A percentile compares a stretch with the other conserved stretches of the same genome.
These are phyloP conservation scores for Macrosiphum euphorbiae DNA, from an alignment of 2,888 invertebrate species.

Conservation along the genomic window DNA sequence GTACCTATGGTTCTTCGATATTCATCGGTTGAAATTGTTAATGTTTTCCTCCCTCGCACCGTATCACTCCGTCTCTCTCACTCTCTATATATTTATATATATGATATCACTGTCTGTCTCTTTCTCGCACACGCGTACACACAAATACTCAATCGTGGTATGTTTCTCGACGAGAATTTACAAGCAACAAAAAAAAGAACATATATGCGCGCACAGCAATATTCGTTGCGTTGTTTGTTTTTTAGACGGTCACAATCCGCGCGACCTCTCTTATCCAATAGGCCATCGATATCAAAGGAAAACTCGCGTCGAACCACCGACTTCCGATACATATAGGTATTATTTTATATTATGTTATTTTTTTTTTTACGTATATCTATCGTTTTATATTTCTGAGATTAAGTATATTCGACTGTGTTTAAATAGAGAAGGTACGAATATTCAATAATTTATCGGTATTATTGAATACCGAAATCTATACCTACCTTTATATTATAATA, in stretches of 20 bases:
- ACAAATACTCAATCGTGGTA: not conserved
- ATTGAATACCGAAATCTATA: not conserved
- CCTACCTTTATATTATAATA: not conserved
- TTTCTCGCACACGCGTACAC: not conserved
- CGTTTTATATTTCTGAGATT: not conserved
- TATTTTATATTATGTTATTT: not conserved
- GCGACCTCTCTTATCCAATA: not conserved
- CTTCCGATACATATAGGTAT: not conserved
- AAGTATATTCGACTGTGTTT: not conserved
- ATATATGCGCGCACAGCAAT: not conserved
- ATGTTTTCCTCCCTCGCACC: not conserved
- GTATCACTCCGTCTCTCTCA: not conserved
- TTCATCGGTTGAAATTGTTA: constrained; percentile 40
- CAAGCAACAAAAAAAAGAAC: not conserved
- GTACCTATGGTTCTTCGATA: constrained; percentile 22
- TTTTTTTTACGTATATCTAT: not conserved
- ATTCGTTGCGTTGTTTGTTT: not conserved
- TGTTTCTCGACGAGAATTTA: not conserved
- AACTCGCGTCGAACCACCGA: not conserved
- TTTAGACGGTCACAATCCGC: constrained; percentile 30
- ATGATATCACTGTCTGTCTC: not conserved
- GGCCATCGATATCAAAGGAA: constrained; percentile 16
- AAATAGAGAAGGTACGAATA: not conserved
- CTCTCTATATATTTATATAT: not conserved
- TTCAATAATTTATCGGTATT: not conserved